Base-by-base conservation (phyloP, 1,140 invertebrate species). In the Mercenaria mercenaria region DNA sequence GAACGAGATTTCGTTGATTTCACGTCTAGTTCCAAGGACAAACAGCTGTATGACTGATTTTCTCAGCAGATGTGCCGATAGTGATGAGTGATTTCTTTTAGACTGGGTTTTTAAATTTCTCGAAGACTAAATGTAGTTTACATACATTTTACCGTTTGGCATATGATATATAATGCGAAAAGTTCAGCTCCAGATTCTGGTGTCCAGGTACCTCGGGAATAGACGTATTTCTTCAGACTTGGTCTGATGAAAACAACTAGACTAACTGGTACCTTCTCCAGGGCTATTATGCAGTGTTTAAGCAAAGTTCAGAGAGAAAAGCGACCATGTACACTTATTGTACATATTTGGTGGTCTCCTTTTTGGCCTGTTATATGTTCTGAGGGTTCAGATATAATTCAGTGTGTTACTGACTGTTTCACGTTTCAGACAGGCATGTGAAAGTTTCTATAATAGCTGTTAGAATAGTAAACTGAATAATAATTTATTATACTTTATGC, bases 51-150 rank as follows among this genome's bases (percentile, higher is more conserved):
- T 34, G 34, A 50, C 84, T 6, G 69, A 86, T 86, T 50, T 56
- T 32, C 47, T 86, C 18, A 76, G 50, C 29, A 74, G 84, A 76
- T 50, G 47, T 18, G 18, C 64, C 29, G 84, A 86, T 59, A 43
- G 64, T 59, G 84, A 86, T 39, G 67, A 86, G 23, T 86, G 84
- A 69, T 50, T n/a, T 8, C 20, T 86, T 56, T 23, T 20, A n/a
- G 29, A 37, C 29, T 15, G 23, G 8, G 41, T 83, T 32, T 83
- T 64, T 32, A 37, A 86, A 32, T 15, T 34, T 6, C 64, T 86
- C 32, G 32, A 76, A 64, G 37, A 26, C 11, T n/a, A 56, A 32
- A 61, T 86, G 72, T 26, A 69, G 84, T 43, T 69, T 69, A n/a
- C 69, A 74, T 59, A 56, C 41, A 0, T 72, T n/a, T 39, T 72